phyloP scores from a whole-genome alignment of 92 coral and sea anemone species.

The Porites lobata region DNA sequence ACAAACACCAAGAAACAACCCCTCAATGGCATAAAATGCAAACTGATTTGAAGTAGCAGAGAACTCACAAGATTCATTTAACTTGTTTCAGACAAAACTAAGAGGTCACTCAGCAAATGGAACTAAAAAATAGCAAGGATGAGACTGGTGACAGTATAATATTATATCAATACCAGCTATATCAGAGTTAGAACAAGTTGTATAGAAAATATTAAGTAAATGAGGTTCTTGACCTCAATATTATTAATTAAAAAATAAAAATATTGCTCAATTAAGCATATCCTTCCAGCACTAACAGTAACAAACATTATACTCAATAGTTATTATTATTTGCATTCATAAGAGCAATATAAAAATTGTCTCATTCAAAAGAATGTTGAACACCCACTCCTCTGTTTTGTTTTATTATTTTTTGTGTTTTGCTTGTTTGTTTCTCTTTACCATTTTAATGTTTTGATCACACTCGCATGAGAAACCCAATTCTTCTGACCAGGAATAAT shows the following conservation, averaged over 20 bases:
- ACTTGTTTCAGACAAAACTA: conserved; percentile 54
- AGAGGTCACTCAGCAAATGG: conserved; percentile 50
- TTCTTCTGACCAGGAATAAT: no score
- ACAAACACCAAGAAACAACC: no score
- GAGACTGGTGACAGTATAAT: not conserved
- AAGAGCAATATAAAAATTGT: not conserved
- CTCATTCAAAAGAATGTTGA: no score
- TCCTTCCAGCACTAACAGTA: conserved; percentile 2
- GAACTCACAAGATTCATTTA: not conserved
- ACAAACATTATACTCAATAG: not conserved
- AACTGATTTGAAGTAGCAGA: no score
- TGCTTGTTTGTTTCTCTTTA: no score
- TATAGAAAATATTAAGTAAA: not conserved
- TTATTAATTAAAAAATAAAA: no score
- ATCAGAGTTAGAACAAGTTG: no score
- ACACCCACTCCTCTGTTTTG: no score
- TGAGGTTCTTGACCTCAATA: not conserved
- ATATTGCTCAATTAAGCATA: not conserved
- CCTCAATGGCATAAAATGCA: no score
- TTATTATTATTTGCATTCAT: not conserved
- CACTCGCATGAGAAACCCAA: no score
- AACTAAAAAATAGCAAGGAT: conserved; percentile 34
- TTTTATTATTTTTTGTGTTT: no score
- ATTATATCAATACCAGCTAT: conserved; percentile 12
- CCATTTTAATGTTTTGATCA: no score